Conservation (phyloP, 1,140 invertebrate genomes). For the Trialeurodes vaporariorum region DNA sequence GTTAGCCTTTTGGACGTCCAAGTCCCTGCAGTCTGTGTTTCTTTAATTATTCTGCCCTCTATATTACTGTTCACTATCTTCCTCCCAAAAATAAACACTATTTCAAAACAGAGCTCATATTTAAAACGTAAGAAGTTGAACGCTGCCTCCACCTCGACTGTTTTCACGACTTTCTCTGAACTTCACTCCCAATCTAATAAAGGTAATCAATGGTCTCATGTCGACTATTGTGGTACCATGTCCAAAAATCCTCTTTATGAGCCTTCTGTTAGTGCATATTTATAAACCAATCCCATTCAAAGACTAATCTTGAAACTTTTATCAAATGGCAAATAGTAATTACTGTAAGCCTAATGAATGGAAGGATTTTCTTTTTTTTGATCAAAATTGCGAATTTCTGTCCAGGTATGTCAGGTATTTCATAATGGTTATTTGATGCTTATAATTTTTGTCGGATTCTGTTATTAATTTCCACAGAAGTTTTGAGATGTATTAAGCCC, state of each 20-base stretch:
- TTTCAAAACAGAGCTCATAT: slow-evolving; percentile 26
- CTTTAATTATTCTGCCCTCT: slow-evolving; percentile 27
- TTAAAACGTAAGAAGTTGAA: slow-evolving; percentile 19
- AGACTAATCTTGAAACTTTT: too few species aligned
- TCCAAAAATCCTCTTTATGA: neutral
- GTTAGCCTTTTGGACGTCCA: slow-evolving; percentile 24
- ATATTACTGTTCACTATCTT: slow-evolving; percentile 31
- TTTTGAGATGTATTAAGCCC: too few species aligned
- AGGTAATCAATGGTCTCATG: neutral
- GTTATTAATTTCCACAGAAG: too few species aligned
- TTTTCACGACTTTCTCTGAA: neutral
- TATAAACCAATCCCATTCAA: too few species aligned
- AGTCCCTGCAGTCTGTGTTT: slow-evolving; percentile 28
- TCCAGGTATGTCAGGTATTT: too few species aligned
- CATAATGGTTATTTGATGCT: too few species aligned
- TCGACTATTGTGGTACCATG: neutral
- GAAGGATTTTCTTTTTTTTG: too few species aligned
- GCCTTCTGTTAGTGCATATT: neutral
- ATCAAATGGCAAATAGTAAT: too few species aligned
- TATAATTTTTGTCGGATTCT: too few species aligned
- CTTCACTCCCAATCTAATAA: neutral
- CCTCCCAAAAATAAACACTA: slow-evolving; percentile 31
- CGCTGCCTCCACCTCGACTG: neutral
- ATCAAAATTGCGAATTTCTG: too few species aligned
- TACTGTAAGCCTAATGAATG: too few species aligned